Percentiles rank a stretch among this genome's conserved stretches.
phyloP scores from a whole-genome alignment of 2,888 invertebrate species.

The Perdita meconis region DNA sequence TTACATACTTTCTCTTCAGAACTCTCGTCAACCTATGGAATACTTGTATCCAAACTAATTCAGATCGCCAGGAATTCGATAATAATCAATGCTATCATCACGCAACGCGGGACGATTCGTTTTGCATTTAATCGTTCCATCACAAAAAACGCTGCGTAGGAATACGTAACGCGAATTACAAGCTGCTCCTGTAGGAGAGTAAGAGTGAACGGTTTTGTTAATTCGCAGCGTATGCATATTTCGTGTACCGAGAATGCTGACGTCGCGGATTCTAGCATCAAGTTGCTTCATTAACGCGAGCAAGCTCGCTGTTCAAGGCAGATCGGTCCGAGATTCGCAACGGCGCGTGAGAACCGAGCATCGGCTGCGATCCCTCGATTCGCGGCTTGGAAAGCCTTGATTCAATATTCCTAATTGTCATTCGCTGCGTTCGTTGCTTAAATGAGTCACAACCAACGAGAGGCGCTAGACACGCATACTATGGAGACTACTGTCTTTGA shows the following conservation, averaged over 20 bases:
- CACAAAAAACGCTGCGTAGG: conserved; percentile 5
- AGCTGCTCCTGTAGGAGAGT: not conserved
- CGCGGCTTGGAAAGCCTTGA: conserved; percentile 55
- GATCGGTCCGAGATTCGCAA: conserved; percentile 59
- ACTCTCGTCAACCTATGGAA: not conserved
- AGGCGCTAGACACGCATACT: conserved; percentile 14
- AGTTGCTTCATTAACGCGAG: conserved; percentile 60
- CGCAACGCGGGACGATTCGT: conserved; percentile 10
- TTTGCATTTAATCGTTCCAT: conserved; percentile 4
- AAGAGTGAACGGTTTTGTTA: conserved; percentile 10
- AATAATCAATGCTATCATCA: not conserved
- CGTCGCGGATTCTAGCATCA: conserved; percentile 21
- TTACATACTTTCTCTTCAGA: conserved; percentile 21
- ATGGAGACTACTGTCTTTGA: not conserved
- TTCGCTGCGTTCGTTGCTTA: conserved; percentile 47
- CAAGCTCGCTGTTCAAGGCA: conserved; percentile 59
- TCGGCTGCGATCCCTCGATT: conserved; percentile 59
- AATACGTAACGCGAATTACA: not conserved
- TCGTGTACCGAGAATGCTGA: conserved; percentile 12
- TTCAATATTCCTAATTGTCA: conserved; percentile 65
- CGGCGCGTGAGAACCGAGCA: conserved; percentile 62
- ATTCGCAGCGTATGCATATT: conserved; percentile 38
- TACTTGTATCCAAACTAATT: conserved; percentile 4
- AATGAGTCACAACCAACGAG: conserved; percentile 58
- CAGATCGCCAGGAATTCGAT: conserved; percentile 1